Base-by-base conservation (phyloP, 53 echinoderm and acorn worm genomes). In the Patiria pectinifera region DNA sequence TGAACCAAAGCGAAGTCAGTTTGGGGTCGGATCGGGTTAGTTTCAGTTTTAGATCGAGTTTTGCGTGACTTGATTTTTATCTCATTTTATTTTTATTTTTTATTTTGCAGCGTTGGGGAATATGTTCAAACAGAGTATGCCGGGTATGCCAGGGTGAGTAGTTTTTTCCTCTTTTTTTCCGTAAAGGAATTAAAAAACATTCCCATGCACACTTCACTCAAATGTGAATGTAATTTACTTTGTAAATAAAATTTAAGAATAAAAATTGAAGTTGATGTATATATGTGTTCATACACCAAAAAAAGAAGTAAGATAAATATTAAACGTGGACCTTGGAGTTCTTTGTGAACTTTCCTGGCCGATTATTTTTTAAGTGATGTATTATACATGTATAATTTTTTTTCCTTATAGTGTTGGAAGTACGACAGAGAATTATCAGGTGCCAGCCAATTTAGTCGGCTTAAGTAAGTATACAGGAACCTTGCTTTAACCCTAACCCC, bases 391-490 rank as follows among this genome's bases (percentile, higher is more conserved):
- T 6, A 53, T 8, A 1, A 53, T 60, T 76, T 81, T 71, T 80
- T 71, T 26, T 86, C 80, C 58, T 93, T 87, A 71, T 72, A 95
- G 87, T 93, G 43, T 61, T 62, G 92, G 85, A 78, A 71, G 70
- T 70, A 24, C 83, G 22, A 95, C 94, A 60, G 97, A 97, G 83
- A 95, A 94, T 24, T 93, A 95, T 91, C 62, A 71, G 62, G 94
- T 96, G 44, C 99, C 96, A 92, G 81, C 95, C 80, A 93, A 91
- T 53, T 85, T 98, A 76, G 99, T 98, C 94, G 99, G 99, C 85
- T 91, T 98, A 60, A 96, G 99, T 98, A 93, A 96, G 95, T 95
- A 87, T 85, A 70, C 0, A 45, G 3, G 47, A 18, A 18, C 16
- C 70, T 19, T 15, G 70, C 21, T 16, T 70, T 15, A 21, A 19